phyloP scores from a whole-genome alignment of 1,140 invertebrate genomes.

The Zelostemma sp. region DNA sequence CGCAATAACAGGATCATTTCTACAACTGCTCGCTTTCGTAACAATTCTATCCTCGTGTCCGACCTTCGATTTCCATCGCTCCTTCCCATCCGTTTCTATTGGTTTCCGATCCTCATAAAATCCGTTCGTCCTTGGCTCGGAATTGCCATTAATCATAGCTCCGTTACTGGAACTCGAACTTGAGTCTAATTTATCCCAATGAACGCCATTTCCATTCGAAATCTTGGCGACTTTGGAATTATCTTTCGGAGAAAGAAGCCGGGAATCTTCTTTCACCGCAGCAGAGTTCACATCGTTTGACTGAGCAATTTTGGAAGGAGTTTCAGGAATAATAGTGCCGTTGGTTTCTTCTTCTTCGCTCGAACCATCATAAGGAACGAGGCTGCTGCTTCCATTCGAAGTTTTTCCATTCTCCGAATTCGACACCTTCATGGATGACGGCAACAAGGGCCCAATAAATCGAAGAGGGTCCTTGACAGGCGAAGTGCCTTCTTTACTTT shows the following conservation, averaged over 20 bases:
- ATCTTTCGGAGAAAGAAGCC: conserved; percentile 36
- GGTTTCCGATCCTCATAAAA: conserved; percentile 26
- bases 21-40: conserved; percentile 59
- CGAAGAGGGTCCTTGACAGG: conserved; percentile 30
- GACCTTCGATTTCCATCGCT: conserved; percentile 51
- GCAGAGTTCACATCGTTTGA: conserved; percentile 8
- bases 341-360: conserved; percentile 63
- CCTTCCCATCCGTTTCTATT: conserved; percentile 47
- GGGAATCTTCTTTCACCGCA: conserved; percentile 1
- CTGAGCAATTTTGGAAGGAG: not conserved
- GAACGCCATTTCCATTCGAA: conserved; percentile 34
- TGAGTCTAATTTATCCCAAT: conserved; percentile 35
- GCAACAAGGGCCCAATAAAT: conserved; percentile 61
- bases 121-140: conserved; percentile 53
- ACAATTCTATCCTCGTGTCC: conserved; percentile 53
- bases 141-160: conserved; percentile 34
- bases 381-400: conserved; percentile 56
- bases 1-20: conserved; percentile 59
- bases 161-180: conserved; percentile 30
- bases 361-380: conserved; percentile 67
- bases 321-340: not conserved
- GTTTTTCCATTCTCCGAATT: conserved; percentile 62
- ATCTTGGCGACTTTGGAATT: conserved; percentile 24
- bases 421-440: conserved; percentile 56
- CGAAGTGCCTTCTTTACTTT: conserved; percentile 28